Base-by-base conservation (phyloP, 2,888 invertebrate genomes). In the Noctua pronuba region DNA sequence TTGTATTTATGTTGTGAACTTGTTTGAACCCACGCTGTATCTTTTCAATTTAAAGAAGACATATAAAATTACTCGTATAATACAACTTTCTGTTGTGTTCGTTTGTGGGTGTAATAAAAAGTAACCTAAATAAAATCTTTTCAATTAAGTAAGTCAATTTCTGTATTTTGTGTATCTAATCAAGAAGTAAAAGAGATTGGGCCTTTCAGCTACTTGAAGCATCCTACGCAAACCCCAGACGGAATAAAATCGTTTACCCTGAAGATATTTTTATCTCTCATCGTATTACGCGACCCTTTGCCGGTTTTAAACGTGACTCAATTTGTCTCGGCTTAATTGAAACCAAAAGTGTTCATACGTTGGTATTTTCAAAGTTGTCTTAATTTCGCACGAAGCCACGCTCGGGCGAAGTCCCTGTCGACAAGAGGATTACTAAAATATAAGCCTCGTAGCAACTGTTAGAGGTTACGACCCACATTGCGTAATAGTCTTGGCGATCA, bases 401-500 rank as follows among this genome's bases (percentile, higher is more conserved):
- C 74, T 78, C 55, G 81, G 81, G 70, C 46, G 75, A 80, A 80
- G 86, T 85, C 88, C 86, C 87, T 88, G 90, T 89, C 89, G 91
- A 90, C 92, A 91, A 89, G 88, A 85, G 90, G 93, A 94, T 94
- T 92, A 93, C 91, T 77, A 79, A 85, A 83, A 86, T 88, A 86
- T 91, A 92, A 92, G 90, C 90, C 88, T 84, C 87, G 83, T 84
- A 81, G 80, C 82, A 84, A 88, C 87, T 86, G 87, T 87, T 85
- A 84, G 86, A 81, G 77, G 85, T 88, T 84, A 83, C 86, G 84
- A 86, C 86, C 90, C 86, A 88, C 89, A 88, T 86, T 84, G 73
- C 82, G 85, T 90, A 87, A 89, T 86, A 86, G 84, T 84, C 88
- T 89, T 83, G 75, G 84, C 87, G 87, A 91, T 92, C 91, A 91